Evolutionary conservation across 2,113 vertebrate genomes (phyloP), one percentile per base, ranked within the genome.

Genomic region (Mesembrinibis cayennensis): DNA sequence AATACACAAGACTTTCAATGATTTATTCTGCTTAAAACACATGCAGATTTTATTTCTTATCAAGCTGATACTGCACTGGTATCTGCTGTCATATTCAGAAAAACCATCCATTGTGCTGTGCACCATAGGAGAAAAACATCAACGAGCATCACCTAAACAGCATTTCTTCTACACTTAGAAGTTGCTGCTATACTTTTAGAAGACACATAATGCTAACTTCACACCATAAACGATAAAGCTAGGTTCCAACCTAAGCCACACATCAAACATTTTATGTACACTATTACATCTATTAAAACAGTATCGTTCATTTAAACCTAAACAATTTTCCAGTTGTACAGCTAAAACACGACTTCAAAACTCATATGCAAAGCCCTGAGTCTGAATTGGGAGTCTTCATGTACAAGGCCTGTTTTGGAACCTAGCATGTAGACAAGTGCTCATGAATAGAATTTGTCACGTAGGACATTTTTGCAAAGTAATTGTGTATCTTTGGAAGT

Each of bases 361-460:
- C 16, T 50, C 6, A 1, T 5, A 30, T 0, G 0, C 21, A 85
- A 55, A 73, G 25, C 13, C 40, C 20, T 1, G 7, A 84, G n/a
- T 49, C 17, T 10, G 7, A 84, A 78, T 4, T 52, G 23, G 18
- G 23, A 92, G 30, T 29, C 69, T 74, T 66, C 40, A 32, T 2
- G 10, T 45, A 19, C 25, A 32, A 16, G 13, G 16, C 12, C 58
- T 73, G 14, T 73, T 84, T 70, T 93, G 30, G 89, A 91, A 73
- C 8, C 50, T 70, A 38, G 25, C 21, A 32, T 13, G 6, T 8
- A 89, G 10, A 69, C 1, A 5, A 59, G 7, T 49, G 23, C 19
- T 81, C 20, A 52, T 12, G 4, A 81, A 82, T 26, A 70, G 52
- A 50, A 82, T 14, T 18, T 63, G 2, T 42, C 27, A 62, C 17